Evolutionary conservation across 2,888 invertebrate species (phyloP).

Genomic region (Ferdinandea cuprea): DNA sequence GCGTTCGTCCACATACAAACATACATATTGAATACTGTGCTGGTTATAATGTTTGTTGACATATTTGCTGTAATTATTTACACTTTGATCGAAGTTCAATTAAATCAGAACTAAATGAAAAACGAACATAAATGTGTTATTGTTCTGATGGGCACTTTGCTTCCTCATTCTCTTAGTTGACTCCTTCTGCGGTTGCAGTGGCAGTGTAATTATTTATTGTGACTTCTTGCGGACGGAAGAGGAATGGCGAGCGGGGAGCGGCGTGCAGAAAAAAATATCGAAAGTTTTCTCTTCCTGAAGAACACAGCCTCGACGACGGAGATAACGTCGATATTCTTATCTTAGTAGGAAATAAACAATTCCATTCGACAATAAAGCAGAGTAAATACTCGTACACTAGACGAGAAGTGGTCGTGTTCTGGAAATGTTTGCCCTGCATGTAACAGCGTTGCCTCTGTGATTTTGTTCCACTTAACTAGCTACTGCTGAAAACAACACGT

Average conservation of each 20-base stretch:
- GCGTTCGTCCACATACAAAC: not conserved
- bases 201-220: slow-evolving; percentile 30
- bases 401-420: slow-evolving; percentile 70
- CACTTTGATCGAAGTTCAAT: slow-evolving; percentile 72
- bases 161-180: slow-evolving; percentile 67
- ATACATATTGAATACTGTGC: not conserved
- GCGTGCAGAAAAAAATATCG: slow-evolving; percentile 44
- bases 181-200: slow-evolving; percentile 22
- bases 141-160: slow-evolving; percentile 64
- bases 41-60: slow-evolving; percentile 63
- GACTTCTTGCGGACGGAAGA: not conserved
- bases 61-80: slow-evolving; percentile 71
- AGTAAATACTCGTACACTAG: slow-evolving; percentile 62
- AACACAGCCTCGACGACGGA: slow-evolving; percentile 52
- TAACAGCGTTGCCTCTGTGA: slow-evolving; percentile 69
- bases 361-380: slow-evolving; percentile 73
- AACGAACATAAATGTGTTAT: slow-evolving; percentile 65
- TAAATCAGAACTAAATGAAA: slow-evolving; percentile 67
- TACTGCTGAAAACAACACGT: slow-evolving; percentile 71
- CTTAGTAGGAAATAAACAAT: slow-evolving; percentile 75
- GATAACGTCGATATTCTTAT: slow-evolving; percentile 74
- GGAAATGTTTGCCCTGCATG: slow-evolving; percentile 70
- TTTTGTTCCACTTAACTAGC: slow-evolving; percentile 72
- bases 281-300: slow-evolving; percentile 74
- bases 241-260: slow-evolving; percentile 12